Percentiles rank a stretch among this genome's conserved stretches.
Evolutionary conservation across 2,113 vertebrate species (phyloP).

Genomic region (Euleptes europaea): DNA sequence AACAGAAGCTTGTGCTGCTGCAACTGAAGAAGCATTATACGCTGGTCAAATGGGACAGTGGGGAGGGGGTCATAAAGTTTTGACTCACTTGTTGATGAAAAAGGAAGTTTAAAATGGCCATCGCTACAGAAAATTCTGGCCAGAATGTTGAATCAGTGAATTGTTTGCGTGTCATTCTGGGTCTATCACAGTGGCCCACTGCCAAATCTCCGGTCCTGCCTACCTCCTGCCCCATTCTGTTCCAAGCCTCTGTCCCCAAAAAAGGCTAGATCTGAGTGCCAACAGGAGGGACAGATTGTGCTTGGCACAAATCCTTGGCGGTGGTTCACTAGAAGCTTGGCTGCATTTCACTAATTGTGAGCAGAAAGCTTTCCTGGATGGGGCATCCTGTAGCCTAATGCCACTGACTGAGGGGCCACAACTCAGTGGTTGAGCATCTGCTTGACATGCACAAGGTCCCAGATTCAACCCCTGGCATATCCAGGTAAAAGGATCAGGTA

Average conservation of each 20-base stretch:
- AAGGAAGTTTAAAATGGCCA: not conserved
- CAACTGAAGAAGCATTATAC: not conserved
- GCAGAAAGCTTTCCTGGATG: not conserved
- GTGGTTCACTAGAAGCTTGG: not conserved
- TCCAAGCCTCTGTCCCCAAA: not conserved
- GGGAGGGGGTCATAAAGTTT: not conserved
- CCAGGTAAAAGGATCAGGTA: too few species aligned
- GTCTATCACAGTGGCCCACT: not conserved
- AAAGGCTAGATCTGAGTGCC: not conserved
- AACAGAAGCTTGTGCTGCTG: not conserved
- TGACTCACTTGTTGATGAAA: not conserved
- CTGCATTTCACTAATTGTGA: not conserved
- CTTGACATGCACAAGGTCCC: too few species aligned
- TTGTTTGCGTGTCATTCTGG: not conserved
- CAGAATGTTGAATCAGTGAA: not conserved
- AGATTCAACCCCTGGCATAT: too few species aligned
- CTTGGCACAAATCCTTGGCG: not conserved
- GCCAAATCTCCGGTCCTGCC: not conserved
- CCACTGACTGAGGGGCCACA: not conserved
- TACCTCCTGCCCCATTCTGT: not conserved
- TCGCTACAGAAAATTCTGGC: not conserved
- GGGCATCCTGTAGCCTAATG: not conserved
- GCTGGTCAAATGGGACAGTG: not conserved
- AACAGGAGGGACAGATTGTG: not conserved
- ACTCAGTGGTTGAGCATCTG: too few species aligned